Base-by-base conservation (phyloP, 1,140 invertebrate species). In the Drosophila repleta region DNA sequence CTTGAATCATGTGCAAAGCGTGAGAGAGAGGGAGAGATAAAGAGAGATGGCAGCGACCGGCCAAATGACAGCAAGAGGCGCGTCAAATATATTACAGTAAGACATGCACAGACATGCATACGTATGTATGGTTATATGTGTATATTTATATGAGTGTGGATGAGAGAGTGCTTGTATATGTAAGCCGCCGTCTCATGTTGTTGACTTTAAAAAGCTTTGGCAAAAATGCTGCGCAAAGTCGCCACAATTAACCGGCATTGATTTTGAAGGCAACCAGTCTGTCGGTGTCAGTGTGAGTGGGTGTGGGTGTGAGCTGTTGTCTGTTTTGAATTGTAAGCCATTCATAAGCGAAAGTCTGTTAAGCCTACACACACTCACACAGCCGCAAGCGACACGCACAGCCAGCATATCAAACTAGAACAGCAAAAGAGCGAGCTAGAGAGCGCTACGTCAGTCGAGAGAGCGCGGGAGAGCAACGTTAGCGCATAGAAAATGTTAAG, bases 181-280 rank as follows among this genome's bases (percentile, higher is more conserved):
- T 67, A 67, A 67, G 39, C 46, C 60, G 46, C 52, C 41, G 29
- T 49, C 39, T 24, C 39, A 66, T 45, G 39, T 68, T 45, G 46
- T 52, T 61, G n/a, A 53, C 48, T 61, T 45, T 39, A 65, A 68
- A 76, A 68, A 80, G 63, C 49, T 68, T 60, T 51, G 35, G 56
- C 39, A 71, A 46, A 58, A 76, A 77, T 45, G 69, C 65, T 82
- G 70, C 64, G 32, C 79, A 74, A 29, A 46, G 74, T 79, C 79
- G 69, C 79, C 58, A 64, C 79, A 79, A 82, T 74, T 64, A 66
- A 70, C 76, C 80, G 75, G 56, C 80, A 83, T 83, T 83, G 79
- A 79, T 83, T 83, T 71, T 57, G 80, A 82, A 79, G 79, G 79
- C 71, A 83, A 61, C 48, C 64, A 65, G 46, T 74, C 60, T 51